Percentiles rank a stretch among this genome's conserved stretches.
These are phyloP conservation scores for Amphiura filiformis DNA, from an alignment of 35 echinoderm and acorn worm species.

Conservation along the genomic window DNA sequence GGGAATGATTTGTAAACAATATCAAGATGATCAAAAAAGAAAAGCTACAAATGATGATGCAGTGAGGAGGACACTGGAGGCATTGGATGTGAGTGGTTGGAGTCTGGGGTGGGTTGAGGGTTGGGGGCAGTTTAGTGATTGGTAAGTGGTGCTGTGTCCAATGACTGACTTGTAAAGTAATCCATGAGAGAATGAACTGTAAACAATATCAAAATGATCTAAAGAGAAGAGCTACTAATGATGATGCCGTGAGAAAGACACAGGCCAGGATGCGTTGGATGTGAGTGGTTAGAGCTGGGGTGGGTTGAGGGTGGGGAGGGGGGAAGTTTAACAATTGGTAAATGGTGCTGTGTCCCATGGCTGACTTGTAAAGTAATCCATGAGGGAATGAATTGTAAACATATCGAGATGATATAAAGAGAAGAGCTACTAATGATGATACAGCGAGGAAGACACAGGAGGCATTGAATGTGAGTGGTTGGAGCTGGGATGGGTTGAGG, in stretches of 20 bases:
- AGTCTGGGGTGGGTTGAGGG: neutral
- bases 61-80: neutral
- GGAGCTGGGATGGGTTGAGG: too few relatives aligned
- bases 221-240: slow-evolving; percentile 63
- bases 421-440: neutral
- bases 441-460: neutral
- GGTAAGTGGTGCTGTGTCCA: slow-evolving; percentile 68
- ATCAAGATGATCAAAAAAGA: neutral
- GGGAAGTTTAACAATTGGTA: too few relatives aligned
- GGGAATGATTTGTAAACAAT: neutral
- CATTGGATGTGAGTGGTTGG: neutral
- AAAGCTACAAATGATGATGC: neutral
- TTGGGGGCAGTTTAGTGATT: too few relatives aligned
- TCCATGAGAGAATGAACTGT: slow-evolving; percentile 92
- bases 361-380: neutral
- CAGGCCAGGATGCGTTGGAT: slow-evolving; percentile 72
- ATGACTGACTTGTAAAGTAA: slow-evolving; percentile 97
- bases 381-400: neutral
- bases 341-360: too few relatives aligned
- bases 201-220: slow-evolving; percentile 92
- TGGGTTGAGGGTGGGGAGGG: neutral
- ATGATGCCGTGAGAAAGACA: slow-evolving; percentile 79
- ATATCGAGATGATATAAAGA: neutral
- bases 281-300: slow-evolving; percentile 21
- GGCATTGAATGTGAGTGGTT: neutral